Base-by-base conservation (phyloP, 2,888 invertebrate species). In the Lycaena phlaeas region DNA sequence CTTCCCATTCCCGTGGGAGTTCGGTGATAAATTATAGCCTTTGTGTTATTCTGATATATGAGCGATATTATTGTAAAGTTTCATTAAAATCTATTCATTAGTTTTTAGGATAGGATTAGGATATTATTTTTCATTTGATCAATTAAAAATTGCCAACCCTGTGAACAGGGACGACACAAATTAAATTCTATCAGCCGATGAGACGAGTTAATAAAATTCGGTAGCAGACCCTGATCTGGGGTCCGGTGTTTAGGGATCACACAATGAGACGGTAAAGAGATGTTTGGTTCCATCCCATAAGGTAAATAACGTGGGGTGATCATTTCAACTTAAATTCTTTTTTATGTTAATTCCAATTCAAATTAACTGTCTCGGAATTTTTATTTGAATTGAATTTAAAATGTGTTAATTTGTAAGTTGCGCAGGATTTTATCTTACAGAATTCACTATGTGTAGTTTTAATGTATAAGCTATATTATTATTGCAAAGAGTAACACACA, bases 151-250 rank as follows among this genome's bases (percentile, higher is more conserved):
- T 29, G 43, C 5, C 51, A 50, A 27, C 52, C 53, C 52, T 53
- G 37, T 26, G 14, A 40, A 4, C 34, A 42, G 45, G 49, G 49
- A 47, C 41, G 47, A 43, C 46, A 37, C 43, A 50, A 50, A 50
- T 50, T 50, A 50, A 50, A 84, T 82, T 84, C 72, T 79, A 78
- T 81, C 74, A 75, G 73, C 56, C 64, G 69, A 81, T 81, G 82
- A 79, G 79, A 78, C 70, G 75, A 81, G 76, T 84, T 82, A 79
- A 81, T 84, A 79, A 76, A 84, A 77, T 77, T 76, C 65, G 66
- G 64, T 61, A 66, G 64, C 61, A 70, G 64, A 61, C 68, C 75
- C 63, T 63, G 56, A 76, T 73, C 73, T 71, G 68, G 54, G 52
- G 46, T 59, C 56, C 57, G 57, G 54, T 57, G 58, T 64, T 66